These are phyloP conservation scores for Liopterus haemorrhoidalis DNA, from an alignment of 2,888 invertebrate species.

Conservation along the genomic window DNA sequence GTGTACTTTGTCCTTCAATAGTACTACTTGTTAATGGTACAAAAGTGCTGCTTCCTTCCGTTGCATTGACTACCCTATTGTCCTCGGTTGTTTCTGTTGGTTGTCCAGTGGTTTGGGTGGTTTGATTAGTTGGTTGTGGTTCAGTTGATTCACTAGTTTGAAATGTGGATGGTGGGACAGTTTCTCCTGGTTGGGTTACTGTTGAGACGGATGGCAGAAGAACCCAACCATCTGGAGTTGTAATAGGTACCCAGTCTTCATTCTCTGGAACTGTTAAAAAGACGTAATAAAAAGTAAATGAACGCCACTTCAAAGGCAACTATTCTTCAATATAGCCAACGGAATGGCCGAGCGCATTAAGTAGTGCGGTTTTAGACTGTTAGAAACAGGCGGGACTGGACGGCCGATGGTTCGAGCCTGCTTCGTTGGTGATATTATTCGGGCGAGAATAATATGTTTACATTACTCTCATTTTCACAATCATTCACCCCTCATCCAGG, in stretches of 20 bases:
- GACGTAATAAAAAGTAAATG: too few species aligned
- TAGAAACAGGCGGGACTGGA: too few species aligned
- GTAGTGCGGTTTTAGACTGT: too few species aligned
- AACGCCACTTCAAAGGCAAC: too few species aligned
- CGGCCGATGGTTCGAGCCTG: too few species aligned
- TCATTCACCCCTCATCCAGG: too few species aligned
- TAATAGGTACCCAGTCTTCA: conserved; percentile 59
- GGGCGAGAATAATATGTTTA: too few species aligned
- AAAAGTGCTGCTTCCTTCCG: neutral
- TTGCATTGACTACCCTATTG: conserved; percentile 12
- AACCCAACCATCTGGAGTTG: conserved; percentile 63
- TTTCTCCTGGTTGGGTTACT: conserved; percentile 8
- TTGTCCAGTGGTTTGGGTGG: conserved; percentile 9
- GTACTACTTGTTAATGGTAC: neutral
- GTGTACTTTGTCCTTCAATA: neutral
- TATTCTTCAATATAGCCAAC: too few species aligned
- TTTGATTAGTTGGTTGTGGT: conserved; percentile 31
- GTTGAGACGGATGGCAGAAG: conserved; percentile 46
- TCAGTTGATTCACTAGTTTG: conserved; percentile 27
- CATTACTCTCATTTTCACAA: too few species aligned
- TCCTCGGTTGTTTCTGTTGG: conserved; percentile 6
- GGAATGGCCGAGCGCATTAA: too few species aligned
- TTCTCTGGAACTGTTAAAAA: conserved; percentile 25
- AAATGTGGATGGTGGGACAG: conserved; percentile 36
- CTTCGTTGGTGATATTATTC: too few species aligned